These are phyloP conservation scores for Holocentrus rufus DNA, from an alignment of 2,797 vertebrate species.

Conservation along the genomic window DNA sequence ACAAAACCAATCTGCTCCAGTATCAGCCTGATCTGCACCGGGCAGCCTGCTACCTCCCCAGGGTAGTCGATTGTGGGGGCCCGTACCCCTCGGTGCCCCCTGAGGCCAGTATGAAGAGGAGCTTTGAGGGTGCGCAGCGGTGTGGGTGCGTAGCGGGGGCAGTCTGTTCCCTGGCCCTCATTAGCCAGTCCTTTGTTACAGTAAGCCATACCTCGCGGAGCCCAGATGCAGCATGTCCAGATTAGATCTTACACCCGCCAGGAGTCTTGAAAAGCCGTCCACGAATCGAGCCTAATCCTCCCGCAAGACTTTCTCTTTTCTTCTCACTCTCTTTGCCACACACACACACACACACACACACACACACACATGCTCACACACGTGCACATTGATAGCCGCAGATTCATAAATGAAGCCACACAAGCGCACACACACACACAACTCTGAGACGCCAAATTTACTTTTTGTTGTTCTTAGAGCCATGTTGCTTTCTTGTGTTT, in stretches of 20 bases:
- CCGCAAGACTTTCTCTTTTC: constrained; percentile 67
- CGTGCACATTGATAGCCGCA: constrained; percentile 21
- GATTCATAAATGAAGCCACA: constrained; percentile 49
- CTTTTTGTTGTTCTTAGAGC: constrained; percentile 58
- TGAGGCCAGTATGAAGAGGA: constrained; percentile 52
- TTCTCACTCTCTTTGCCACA: constrained; percentile 51
- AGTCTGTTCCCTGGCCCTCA: constrained; percentile 72
- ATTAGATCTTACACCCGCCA: constrained; percentile 76
- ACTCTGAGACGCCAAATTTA: constrained; percentile 54
- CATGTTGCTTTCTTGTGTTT: constrained; percentile 57
- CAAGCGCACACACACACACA: constrained; percentile 25
- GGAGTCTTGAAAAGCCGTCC: constrained; percentile 72
- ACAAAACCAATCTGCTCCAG: constrained; percentile 37
- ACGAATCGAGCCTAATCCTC: constrained; percentile 75
- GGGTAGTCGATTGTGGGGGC: constrained; percentile 37
- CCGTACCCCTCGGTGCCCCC: constrained; percentile 42
- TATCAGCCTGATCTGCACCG: constrained; percentile 28
- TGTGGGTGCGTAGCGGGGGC: constrained; percentile 55
- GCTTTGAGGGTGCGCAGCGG: constrained; percentile 69
- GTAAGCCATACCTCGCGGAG: constrained; percentile 76
- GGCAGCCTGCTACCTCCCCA: constrained; percentile 20
- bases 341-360: constrained; percentile 39
- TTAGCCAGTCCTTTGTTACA: constrained; percentile 80
- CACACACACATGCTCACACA: constrained; percentile 10
- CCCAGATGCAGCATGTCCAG: constrained; percentile 79